phyloP scores from a whole-genome alignment of 2,113 vertebrate genomes.

The Odobenus rosmarus region DNA sequence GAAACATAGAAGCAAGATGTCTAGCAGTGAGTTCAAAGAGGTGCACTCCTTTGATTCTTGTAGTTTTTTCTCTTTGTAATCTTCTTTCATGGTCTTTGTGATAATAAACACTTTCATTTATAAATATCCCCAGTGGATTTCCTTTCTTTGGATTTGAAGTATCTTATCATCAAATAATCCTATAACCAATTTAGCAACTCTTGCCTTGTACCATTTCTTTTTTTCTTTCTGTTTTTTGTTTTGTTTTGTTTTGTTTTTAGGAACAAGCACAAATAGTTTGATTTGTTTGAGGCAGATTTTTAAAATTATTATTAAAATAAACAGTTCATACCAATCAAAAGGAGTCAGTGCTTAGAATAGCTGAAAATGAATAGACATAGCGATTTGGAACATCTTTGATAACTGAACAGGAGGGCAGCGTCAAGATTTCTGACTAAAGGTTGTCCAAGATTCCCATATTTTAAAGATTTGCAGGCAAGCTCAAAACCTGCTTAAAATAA shows the following conservation, averaged over 20 bases:
- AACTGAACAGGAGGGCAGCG: conserved; percentile 18
- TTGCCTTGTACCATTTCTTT: background rate
- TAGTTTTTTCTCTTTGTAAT: rapidly evolving
- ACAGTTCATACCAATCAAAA: conserved; percentile 5
- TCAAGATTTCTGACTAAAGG: conserved; percentile 29
- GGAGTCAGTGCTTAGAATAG: background rate
- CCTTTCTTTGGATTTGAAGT: background rate
- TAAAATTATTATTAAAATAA: conserved; percentile 49
- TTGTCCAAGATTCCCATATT: conserved; percentile 47
- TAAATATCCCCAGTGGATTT: background rate
- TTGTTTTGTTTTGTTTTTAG: background rate
- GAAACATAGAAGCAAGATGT: background rate
- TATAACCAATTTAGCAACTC: background rate
- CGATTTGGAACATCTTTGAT: background rate
- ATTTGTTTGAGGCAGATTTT: background rate
- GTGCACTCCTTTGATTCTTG: rapidly evolving
- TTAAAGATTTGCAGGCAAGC: conserved; percentile 37
- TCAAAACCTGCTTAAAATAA: conserved; percentile 53
- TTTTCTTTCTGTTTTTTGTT: background rate
- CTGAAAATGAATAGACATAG: background rate
- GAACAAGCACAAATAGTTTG: background rate
- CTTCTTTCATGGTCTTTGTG: background rate
- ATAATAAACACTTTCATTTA: background rate
- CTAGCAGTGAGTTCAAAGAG: background rate
- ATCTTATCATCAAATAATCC: background rate